A percentile compares a stretch with the other conserved stretches of the same genome.
Evolutionary conservation across 2,797 vertebrate genomes (phyloP).

Genomic region (Mormyrus proboscirostris): DNA sequence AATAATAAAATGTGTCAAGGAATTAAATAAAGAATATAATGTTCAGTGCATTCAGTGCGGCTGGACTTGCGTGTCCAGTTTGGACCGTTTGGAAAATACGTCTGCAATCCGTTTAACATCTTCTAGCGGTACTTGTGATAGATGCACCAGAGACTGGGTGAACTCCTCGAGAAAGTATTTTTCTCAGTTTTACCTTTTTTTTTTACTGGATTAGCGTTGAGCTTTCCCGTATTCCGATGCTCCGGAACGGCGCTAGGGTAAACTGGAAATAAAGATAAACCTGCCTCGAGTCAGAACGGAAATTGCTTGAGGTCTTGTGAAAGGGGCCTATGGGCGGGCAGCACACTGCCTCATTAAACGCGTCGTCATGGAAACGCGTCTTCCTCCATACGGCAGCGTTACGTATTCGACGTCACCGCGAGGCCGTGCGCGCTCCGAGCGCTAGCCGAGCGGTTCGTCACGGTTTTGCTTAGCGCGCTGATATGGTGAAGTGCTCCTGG

Average conservation of each 20-base stretch:
- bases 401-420: neutral
- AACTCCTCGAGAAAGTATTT: neutral
- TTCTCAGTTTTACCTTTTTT: neutral
- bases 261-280: neutral
- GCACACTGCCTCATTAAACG: neutral
- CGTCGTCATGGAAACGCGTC: neutral
- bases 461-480: neutral
- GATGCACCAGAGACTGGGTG: neutral
- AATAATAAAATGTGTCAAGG: neutral
- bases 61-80: neutral
- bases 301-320: neutral
- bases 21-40: neutral
- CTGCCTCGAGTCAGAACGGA: neutral
- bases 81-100: neutral
- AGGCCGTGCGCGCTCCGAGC: neutral
- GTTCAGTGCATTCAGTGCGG: neutral
- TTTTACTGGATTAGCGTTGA: neutral
- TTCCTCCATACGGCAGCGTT: neutral
- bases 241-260: neutral
- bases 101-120: neutral
- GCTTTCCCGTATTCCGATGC: neutral
- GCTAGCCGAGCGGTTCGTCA: neutral
- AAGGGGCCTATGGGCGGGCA: neutral
- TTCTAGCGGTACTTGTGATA: neutral
- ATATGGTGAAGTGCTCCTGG: neutral